A percentile compares a stretch with the other conserved stretches of the same genome.
Evolutionary conservation across 2,113 vertebrate genomes (phyloP).

Genomic region (Chaetura pelagica): DNA sequence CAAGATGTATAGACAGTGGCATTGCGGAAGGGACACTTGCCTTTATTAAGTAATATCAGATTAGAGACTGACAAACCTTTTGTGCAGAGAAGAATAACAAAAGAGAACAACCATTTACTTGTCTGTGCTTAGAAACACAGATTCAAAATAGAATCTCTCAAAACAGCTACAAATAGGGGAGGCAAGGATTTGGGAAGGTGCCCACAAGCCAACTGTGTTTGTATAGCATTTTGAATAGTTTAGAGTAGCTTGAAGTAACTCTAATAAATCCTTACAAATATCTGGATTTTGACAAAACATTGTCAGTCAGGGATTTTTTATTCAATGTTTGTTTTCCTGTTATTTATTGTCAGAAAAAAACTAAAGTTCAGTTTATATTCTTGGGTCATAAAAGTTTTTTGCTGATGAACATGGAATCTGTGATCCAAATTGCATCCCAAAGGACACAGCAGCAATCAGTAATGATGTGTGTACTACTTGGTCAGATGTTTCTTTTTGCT

Average conservation of each 20-base stretch:
- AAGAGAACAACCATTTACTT: background rate
- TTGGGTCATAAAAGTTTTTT: background rate
- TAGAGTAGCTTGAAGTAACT: background rate
- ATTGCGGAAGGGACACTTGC: background rate
- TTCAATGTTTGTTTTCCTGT: background rate
- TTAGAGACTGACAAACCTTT: background rate
- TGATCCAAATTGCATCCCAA: background rate
- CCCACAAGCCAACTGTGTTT: background rate
- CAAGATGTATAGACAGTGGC: background rate
- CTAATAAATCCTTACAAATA: background rate
- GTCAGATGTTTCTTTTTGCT: background rate
- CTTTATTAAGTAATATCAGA: background rate
- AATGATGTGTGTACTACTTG: background rate
- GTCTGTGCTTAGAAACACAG: background rate
- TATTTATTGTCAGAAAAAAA: background rate
- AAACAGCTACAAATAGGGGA: background rate
- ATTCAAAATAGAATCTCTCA: background rate
- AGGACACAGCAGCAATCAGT: background rate
- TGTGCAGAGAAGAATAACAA: background rate
- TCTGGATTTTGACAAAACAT: background rate
- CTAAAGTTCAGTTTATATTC: background rate
- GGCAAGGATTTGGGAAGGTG: background rate
- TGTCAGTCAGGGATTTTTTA: background rate
- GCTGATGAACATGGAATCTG: background rate
- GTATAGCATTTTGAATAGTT: background rate